phyloP scores from a whole-genome alignment of 2,888 invertebrate species.

The Synergus japonicus region DNA sequence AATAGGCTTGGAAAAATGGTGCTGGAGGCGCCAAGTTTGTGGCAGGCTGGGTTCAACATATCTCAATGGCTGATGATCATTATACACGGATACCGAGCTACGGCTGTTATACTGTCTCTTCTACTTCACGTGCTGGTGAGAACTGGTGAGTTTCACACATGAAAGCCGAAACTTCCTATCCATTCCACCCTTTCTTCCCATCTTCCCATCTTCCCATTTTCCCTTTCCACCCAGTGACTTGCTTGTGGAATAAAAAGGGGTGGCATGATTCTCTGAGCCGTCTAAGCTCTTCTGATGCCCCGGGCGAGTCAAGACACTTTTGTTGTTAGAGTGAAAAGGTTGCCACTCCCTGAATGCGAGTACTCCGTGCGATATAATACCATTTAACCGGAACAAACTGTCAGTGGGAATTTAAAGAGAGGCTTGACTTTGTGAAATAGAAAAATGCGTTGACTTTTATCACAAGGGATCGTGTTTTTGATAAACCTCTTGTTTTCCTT shows the following conservation, averaged over 20 bases:
- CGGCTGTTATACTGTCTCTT: slow-evolving; percentile 70
- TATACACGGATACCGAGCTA: slow-evolving; percentile 70
- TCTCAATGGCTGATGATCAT: slow-evolving; percentile 69
- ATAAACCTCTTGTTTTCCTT: background rate
- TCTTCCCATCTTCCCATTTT: background rate
- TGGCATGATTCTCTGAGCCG: slow-evolving; percentile 15
- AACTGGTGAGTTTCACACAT: slow-evolving; percentile 68
- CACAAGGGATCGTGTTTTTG: background rate
- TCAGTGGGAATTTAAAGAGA: slow-evolving; percentile 37
- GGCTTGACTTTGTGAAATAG: slow-evolving; percentile 20
- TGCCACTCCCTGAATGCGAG: slow-evolving; percentile 27
- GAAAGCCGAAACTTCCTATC: background rate
- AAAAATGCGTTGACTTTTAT: background rate
- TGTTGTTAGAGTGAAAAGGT: slow-evolving; percentile 35
- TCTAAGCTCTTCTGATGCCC: slow-evolving; percentile 38
- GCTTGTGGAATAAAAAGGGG: slow-evolving; percentile 27
- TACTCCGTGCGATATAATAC: slow-evolving; percentile 30
- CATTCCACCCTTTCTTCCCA: slow-evolving; percentile 19
- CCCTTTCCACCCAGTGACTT: slow-evolving; percentile 39
- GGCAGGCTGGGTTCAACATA: slow-evolving; percentile 71
- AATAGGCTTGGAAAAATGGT: slow-evolving; percentile 67
- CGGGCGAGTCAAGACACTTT: slow-evolving; percentile 36
- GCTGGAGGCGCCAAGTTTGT: slow-evolving; percentile 70
- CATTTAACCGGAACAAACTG: slow-evolving; percentile 40
- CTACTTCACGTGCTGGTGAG: slow-evolving; percentile 72